Percentiles rank a stretch among this genome's conserved stretches.
These are phyloP conservation scores for Osmerus mordax DNA, from an alignment of 2,113 vertebrate genomes.

Conservation along the genomic window DNA sequence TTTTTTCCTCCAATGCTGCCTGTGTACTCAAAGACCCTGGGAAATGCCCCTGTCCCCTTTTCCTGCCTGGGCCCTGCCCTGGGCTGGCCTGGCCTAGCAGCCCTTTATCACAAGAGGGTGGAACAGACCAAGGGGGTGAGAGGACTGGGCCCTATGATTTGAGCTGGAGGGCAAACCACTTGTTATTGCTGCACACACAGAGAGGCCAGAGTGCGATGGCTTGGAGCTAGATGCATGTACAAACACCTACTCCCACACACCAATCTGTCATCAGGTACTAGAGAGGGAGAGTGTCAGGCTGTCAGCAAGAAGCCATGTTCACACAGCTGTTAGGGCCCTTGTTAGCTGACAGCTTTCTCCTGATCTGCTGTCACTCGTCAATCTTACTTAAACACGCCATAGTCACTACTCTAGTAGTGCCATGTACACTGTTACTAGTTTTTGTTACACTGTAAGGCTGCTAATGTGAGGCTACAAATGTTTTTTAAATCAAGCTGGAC, in stretches of 20 bases:
- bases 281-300: slow-evolving; percentile 43
- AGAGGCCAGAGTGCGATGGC: too few relatives aligned
- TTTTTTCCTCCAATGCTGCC: neutral
- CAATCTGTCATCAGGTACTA: slow-evolving; percentile 52
- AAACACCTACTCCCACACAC: slow-evolving; percentile 7
- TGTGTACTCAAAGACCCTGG: neutral
- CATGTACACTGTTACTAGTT: too few relatives aligned
- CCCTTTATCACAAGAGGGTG: slow-evolving; percentile 29
- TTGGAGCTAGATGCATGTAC: neutral
- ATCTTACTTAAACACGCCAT: slow-evolving; percentile 2
- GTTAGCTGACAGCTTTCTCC: slow-evolving; percentile 20
- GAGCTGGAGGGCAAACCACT: slow-evolving; percentile 50
- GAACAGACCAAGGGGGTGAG: slow-evolving; percentile 14
- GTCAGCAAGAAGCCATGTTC: slow-evolving; percentile 42
- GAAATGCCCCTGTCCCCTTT: slow-evolving; percentile 1
- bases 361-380: slow-evolving; percentile 28
- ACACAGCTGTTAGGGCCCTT: slow-evolving; percentile 35
- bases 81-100: neutral
- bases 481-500: too few relatives aligned
- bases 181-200: slow-evolving; percentile 29
- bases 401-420: too few relatives aligned
- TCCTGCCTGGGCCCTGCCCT: neutral
- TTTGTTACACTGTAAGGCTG: too few relatives aligned
- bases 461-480: too few relatives aligned
- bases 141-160: slow-evolving; percentile 40